Evolutionary conservation across 2,888 invertebrate species (phyloP), one percentile per base, ranked within the genome.

Genomic region (Neocrepidodera transversa): DNA sequence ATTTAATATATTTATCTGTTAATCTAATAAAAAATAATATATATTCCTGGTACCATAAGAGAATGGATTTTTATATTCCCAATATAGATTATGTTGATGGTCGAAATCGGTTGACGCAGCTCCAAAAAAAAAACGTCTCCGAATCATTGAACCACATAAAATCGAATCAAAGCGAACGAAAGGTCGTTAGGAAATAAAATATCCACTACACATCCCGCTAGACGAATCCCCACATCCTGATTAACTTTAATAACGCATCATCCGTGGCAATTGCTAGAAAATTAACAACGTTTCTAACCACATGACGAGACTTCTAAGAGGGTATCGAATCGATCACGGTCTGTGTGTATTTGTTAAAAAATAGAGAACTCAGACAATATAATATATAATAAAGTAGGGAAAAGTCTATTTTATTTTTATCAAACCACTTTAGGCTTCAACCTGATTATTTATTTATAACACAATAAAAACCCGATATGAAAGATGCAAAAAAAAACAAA

Each of bases 211-310:
- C 63, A 64, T 64, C 53, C 53, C 53, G 35, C 67, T 64, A 65
- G 65, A 63, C 62, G 52, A 62, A 63, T 51, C 68, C 67, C 67
- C 55, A 67, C 69, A 67, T 69, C 69, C 69, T 68, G 68, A 69
- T 69, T 69, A 69, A 68, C 66, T 64, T 67, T 63, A 67, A 69
- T 69, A 66, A 67, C 63, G 54, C 51, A 60, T 68, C 65, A 66
- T 68, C 62, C 64, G 66, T 54, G 65, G 58, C 67, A 67, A 67
- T 68, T 67, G 64, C 52, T 55, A 51, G 55, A 60, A 63, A 62
- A 63, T 60, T 64, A 64, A 62, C 62, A 51, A 54, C 54, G 54
- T 47, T 54, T 26, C 42, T 32, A 57, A 62, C 58, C 56, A 38
- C 56, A 32, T 45, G 56, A 48, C 55, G 17, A 55, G 58, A 42